Evolutionary conservation across 1,140 invertebrate species (phyloP).

Genomic region (Drosophila pseudoananassae): DNA sequence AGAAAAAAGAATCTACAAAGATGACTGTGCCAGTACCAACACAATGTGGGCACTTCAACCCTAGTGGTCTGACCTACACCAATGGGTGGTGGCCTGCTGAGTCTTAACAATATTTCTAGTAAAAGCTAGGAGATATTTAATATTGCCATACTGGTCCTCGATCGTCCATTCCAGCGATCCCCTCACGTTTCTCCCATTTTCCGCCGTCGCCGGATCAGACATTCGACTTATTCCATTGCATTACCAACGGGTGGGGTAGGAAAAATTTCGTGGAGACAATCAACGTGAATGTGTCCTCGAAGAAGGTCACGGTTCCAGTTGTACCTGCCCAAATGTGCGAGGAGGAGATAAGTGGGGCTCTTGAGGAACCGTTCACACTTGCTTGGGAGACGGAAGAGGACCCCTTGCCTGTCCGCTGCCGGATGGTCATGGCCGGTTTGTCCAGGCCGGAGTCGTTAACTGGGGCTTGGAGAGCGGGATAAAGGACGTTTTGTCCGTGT

Average conservation of each 20-base stretch:
- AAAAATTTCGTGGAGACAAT: slow-evolving; percentile 86
- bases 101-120: slow-evolving; percentile 86
- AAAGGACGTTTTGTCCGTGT: slow-evolving; percentile 90
- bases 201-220: slow-evolving; percentile 66
- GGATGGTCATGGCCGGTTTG: too few relatives aligned
- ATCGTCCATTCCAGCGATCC: slow-evolving; percentile 84
- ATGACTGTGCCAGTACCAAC: background rate
- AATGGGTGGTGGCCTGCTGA: slow-evolving; percentile 92
- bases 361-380: slow-evolving; percentile 84
- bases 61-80: background rate
- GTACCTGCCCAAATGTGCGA: slow-evolving; percentile 84
- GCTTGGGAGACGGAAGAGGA: slow-evolving; percentile 90
- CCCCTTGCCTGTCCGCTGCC: too few relatives aligned
- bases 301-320: slow-evolving; percentile 86
- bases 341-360: slow-evolving; percentile 65
- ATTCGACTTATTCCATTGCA: slow-evolving; percentile 86
- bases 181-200: slow-evolving; percentile 88
- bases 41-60: too few relatives aligned
- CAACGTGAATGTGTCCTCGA: slow-evolving; percentile 88
- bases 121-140: too few relatives aligned
- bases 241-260: slow-evolving; percentile 93
- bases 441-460: slow-evolving; percentile 88
- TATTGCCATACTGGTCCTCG: slow-evolving; percentile 86
- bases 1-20: background rate
- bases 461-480: slow-evolving; percentile 88